Conservation (phyloP, 2,888 invertebrate genomes). For the Bombylius discolor region DNA sequence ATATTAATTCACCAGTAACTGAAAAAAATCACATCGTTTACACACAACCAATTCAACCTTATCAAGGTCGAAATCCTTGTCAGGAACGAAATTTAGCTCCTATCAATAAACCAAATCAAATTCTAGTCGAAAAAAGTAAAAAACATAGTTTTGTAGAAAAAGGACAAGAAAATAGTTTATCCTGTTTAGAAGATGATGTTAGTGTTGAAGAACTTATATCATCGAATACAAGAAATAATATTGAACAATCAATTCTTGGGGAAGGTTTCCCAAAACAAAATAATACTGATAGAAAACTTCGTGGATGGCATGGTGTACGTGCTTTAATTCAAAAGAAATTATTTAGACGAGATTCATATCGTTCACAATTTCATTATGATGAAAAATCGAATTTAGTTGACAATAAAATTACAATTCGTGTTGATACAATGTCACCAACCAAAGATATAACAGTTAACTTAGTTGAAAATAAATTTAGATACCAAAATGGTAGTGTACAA, state of each 20-base stretch:
- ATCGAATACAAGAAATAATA: slow-evolving; percentile 19
- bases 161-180: slow-evolving; percentile 30
- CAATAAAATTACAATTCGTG: slow-evolving; percentile 15
- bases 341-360: slow-evolving; percentile 28
- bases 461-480: slow-evolving; percentile 16
- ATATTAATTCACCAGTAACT: slow-evolving; percentile 11
- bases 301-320: slow-evolving; percentile 35
- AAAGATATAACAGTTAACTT: slow-evolving; percentile 20
- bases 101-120: slow-evolving; percentile 20
- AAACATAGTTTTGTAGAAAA: slow-evolving; percentile 32
- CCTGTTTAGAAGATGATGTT: slow-evolving; percentile 33
- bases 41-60: slow-evolving; percentile 53
- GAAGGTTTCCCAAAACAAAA: slow-evolving; percentile 36
- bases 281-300: slow-evolving; percentile 32
- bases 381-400: slow-evolving; percentile 35
- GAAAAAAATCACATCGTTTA: slow-evolving; percentile 34
- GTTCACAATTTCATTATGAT: slow-evolving; percentile 16
- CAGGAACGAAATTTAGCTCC: slow-evolving; percentile 56
- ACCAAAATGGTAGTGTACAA: slow-evolving; percentile 12
- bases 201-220: slow-evolving; percentile 33
- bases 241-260: slow-evolving; percentile 25
- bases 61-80: slow-evolving; percentile 76
- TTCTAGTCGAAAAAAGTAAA: slow-evolving; percentile 32
- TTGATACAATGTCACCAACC: slow-evolving; percentile 15
- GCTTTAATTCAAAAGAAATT: slow-evolving; percentile 35